Percentiles rank a stretch among this genome's conserved stretches.
These are phyloP conservation scores for Halictus quadricinctus DNA, from an alignment of 2,888 invertebrate species.

Conservation along the genomic window DNA sequence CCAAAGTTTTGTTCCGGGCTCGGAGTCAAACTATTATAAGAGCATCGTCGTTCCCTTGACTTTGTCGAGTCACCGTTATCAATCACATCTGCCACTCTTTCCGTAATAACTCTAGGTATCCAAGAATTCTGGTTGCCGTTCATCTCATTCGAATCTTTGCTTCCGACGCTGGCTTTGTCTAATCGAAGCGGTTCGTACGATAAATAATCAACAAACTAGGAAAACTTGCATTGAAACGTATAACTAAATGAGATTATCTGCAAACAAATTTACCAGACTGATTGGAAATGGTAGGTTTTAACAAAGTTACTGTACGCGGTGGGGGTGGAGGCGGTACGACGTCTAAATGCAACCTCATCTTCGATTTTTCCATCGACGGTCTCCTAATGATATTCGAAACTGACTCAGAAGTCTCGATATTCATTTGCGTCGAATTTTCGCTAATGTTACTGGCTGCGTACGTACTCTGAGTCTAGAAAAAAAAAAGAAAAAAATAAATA, in stretches of 20 bases:
- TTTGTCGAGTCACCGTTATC: constrained; percentile 66
- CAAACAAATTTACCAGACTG: constrained; percentile 68
- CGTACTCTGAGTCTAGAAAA: constrained; percentile 74
- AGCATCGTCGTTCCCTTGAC: constrained; percentile 70
- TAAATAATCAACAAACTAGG: neutral
- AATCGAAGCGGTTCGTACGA: constrained; percentile 18
- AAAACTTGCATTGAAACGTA: neutral
- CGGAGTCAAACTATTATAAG: constrained; percentile 75
- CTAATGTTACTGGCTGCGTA: constrained; percentile 77
- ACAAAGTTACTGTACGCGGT: constrained; percentile 78
- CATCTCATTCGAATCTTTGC: constrained; percentile 72
- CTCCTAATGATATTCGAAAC: constrained; percentile 72
- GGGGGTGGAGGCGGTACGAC: constrained; percentile 79
- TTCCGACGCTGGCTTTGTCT: constrained; percentile 72
- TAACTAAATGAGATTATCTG: neutral
- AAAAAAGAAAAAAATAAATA: neutral
- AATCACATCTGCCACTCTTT: constrained; percentile 54
- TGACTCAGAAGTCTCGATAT: constrained; percentile 60
- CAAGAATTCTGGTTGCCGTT: constrained; percentile 71
- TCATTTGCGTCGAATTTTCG: constrained; percentile 71
- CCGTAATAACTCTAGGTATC: constrained; percentile 67
- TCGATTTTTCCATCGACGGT: constrained; percentile 78
- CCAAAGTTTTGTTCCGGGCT: constrained; percentile 77
- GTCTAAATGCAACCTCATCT: constrained; percentile 76
- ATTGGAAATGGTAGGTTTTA: constrained; percentile 73